phyloP scores from a whole-genome alignment of 2,797 vertebrate genomes.

The Yasuhikotakia modesta region DNA sequence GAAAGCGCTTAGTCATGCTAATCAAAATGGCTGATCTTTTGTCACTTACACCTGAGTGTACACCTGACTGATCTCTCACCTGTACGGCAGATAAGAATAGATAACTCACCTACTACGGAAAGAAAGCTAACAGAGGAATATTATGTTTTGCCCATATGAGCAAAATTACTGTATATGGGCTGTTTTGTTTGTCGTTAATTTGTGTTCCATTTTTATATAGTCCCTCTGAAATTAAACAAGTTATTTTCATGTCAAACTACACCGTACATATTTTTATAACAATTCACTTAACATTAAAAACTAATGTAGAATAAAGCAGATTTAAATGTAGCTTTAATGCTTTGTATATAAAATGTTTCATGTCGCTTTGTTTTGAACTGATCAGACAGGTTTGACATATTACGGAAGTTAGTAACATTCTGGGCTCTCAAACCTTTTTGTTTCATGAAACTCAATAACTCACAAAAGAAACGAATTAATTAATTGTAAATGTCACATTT shows the following conservation, averaged over 20 bases:
- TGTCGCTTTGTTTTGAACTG: constrained; percentile 54
- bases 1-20: constrained; percentile 62
- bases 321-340: constrained; percentile 5
- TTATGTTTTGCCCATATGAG: not conserved
- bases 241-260: not conserved
- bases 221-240: not conserved
- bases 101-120: constrained; percentile 32
- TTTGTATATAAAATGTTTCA: constrained; percentile 42
- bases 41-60: constrained; percentile 52
- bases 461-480: not conserved
- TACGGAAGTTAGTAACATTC: constrained; percentile 48
- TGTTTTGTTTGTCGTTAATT: not conserved
- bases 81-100: constrained; percentile 41
- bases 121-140: not conserved
- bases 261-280: not conserved
- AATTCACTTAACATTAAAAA: not conserved
- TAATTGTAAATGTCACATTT: not conserved
- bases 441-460: not conserved
- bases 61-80: constrained; percentile 58
- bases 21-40: constrained; percentile 65
- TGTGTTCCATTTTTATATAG: not conserved
- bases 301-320: no score
- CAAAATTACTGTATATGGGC: not conserved
- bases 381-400: constrained; percentile 62
- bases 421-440: constrained; percentile 14